Evolutionary conservation across 1,140 invertebrate species (phyloP), one percentile per base, ranked within the genome.

Genomic region (Steinernema khuongi): DNA sequence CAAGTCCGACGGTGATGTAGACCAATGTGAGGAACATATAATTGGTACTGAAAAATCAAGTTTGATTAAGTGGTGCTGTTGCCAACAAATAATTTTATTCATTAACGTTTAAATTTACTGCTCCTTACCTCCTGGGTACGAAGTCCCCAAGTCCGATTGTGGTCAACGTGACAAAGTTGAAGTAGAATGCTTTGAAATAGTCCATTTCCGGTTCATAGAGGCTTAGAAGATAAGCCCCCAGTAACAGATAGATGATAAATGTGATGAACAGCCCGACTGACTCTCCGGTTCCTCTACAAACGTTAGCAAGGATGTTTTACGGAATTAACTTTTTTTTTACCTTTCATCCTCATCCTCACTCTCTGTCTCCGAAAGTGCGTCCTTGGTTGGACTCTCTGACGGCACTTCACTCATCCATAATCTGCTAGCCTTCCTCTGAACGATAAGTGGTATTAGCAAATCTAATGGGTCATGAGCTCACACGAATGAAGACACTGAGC

Each of bases 161-260:
- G 1, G 78, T 83, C 2, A 83, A 31, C n/a, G 81, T 81, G n/a
- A 83, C 79, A 71, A 81, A 83, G 67, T 77, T 83, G 66, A 82
- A 83, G 68, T 83, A 83, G 60, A 83, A 68, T 1, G 81, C 81
- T 66, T 83, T 78, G 75, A 82, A 82, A 60, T 79, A 82, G 68
- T 78, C 75, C 82, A 83, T 83, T 67, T 82, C 79, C 19, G 80
- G 77, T 33, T 83, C 81, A 68, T 81, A 83, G 0, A 68, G 68
- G 22, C 76, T 75, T 7, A 83, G 70, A 1, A 80, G 26, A 11
- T 79, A 28, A 4, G 80, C 74, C n/a, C 80, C 80, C 31, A 73
- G 29, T 0, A 77, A 36, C 14, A 81, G 67, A 72, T 81, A 81
- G 1, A 80, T 33, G 17, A 78, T 44, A 73, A 81, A 81, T 18